Evolutionary conservation across 2,797 vertebrate genomes (phyloP).

Genomic region (Rallus crepitans): DNA sequence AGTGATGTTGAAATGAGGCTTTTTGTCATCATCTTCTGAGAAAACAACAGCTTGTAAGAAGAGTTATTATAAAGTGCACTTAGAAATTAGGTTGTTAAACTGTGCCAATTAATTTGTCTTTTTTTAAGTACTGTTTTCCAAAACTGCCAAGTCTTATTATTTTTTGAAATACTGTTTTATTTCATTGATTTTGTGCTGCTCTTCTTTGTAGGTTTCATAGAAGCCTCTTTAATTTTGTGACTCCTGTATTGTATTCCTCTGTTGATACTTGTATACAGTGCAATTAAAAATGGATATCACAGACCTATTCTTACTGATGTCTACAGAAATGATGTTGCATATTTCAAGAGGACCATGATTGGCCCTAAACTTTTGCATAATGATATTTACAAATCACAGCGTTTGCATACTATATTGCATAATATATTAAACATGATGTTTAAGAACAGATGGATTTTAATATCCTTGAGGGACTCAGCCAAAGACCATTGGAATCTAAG

Average conservation of each 20-base stretch:
- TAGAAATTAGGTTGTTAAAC: slow-evolving; percentile 82
- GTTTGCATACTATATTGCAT: neutral
- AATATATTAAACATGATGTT: slow-evolving; percentile 27
- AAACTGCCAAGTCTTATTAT: slow-evolving; percentile 59
- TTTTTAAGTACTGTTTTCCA: slow-evolving; percentile 57
- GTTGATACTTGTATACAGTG: slow-evolving; percentile 72
- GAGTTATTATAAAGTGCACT: slow-evolving; percentile 83
- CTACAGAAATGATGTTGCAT: neutral
- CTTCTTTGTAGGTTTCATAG: slow-evolving; percentile 67
- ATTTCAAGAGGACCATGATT: slow-evolving; percentile 12
- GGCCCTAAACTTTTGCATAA: slow-evolving; percentile 34
- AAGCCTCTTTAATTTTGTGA: slow-evolving; percentile 74
- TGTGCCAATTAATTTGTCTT: slow-evolving; percentile 67
- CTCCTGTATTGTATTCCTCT: slow-evolving; percentile 70
- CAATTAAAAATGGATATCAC: slow-evolving; percentile 61
- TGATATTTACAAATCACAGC: slow-evolving; percentile 14
- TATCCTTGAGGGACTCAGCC: neutral
- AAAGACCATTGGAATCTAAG: slow-evolving; percentile 20
- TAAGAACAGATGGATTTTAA: slow-evolving; percentile 58
- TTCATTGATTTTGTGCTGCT: slow-evolving; percentile 67
- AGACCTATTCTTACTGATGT: slow-evolving; percentile 16
- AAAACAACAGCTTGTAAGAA: slow-evolving; percentile 72
- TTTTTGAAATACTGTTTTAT: slow-evolving; percentile 70
- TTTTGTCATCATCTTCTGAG: slow-evolving; percentile 73
- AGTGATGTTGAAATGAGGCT: slow-evolving; percentile 71